phyloP scores from a whole-genome alignment of 2,888 invertebrate genomes.

The Phortica magna region DNA sequence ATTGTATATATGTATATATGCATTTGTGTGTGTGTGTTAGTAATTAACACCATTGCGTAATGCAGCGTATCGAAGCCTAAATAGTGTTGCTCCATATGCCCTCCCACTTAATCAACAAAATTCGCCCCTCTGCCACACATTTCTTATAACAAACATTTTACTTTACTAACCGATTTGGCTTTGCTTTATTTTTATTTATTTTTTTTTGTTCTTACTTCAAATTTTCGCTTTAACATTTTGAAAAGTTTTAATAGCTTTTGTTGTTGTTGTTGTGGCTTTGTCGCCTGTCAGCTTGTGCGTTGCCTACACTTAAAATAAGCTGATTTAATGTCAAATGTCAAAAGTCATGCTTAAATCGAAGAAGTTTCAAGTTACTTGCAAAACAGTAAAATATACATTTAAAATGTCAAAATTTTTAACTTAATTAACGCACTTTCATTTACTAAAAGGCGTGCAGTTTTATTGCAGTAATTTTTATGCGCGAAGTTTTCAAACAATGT shows the following conservation, averaged over 20 bases:
- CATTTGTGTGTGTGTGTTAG: slow-evolving; percentile 56
- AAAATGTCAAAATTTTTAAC: background rate
- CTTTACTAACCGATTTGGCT: slow-evolving; percentile 4
- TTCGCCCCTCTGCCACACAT: background rate
- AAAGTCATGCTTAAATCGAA: slow-evolving; percentile 29
- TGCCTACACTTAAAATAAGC: slow-evolving; percentile 57
- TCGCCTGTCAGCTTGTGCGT: slow-evolving; percentile 41
- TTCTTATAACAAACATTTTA: background rate
- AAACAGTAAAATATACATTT: slow-evolving; percentile 1
- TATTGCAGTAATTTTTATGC: background rate
- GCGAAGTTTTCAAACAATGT: background rate
- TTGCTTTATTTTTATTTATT: background rate
- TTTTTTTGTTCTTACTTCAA: slow-evolving; percentile 3
- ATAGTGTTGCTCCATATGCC: slow-evolving; percentile 71
- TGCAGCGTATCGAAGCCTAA: slow-evolving; percentile 76
- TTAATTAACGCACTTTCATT: background rate
- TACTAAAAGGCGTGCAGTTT: background rate
- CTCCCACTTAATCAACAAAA: background rate
- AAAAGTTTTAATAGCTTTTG: slow-evolving; percentile 45
- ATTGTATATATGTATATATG: slow-evolving; percentile 16
- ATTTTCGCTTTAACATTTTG: slow-evolving; percentile 19
- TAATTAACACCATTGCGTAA: slow-evolving; percentile 77
- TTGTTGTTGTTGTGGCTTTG: slow-evolving; percentile 2
- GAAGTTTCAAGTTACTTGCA: slow-evolving; percentile 27
- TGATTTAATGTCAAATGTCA: slow-evolving; percentile 51